Evolutionary conservation across 2,797 vertebrate genomes (phyloP).

Genomic region (Mycteria americana): DNA sequence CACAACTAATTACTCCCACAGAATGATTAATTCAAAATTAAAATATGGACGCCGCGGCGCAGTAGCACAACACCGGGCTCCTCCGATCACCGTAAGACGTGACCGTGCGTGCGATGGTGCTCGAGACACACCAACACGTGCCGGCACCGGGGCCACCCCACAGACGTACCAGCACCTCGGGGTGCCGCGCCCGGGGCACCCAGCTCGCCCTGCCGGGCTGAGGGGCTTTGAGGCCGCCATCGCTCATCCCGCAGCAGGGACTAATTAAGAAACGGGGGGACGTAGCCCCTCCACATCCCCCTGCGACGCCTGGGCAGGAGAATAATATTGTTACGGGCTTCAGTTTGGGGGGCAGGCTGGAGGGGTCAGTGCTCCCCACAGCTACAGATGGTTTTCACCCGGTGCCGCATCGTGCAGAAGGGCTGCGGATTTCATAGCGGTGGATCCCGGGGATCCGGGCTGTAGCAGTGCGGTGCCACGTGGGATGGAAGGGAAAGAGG

Average conservation of each 20-base stretch:
- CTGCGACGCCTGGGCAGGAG: background rate
- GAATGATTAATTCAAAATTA: background rate
- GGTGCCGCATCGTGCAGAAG: accelerated
- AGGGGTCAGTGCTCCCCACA: background rate
- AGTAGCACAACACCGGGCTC: background rate
- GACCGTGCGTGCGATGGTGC: accelerated
- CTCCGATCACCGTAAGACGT: background rate
- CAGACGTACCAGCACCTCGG: background rate
- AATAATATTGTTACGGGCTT: accelerated
- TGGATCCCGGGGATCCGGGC: background rate
- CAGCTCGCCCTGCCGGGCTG: background rate
- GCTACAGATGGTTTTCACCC: background rate
- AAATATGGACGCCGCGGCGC: background rate
- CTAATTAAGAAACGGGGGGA: background rate
- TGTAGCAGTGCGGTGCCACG: accelerated
- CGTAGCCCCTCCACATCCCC: background rate
- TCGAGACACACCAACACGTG: background rate
- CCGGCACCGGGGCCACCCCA: background rate
- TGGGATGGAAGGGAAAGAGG: background rate
- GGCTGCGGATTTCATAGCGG: accelerated
- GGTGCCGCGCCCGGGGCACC: background rate
- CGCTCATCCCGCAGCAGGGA: accelerated
- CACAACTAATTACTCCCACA: background rate
- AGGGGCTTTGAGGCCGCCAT: background rate
- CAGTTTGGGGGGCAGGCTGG: no score